A percentile compares a stretch with the other conserved stretches of the same genome.
phyloP scores from a whole-genome alignment of 2,888 invertebrate species.

The Aethes cnicana region DNA sequence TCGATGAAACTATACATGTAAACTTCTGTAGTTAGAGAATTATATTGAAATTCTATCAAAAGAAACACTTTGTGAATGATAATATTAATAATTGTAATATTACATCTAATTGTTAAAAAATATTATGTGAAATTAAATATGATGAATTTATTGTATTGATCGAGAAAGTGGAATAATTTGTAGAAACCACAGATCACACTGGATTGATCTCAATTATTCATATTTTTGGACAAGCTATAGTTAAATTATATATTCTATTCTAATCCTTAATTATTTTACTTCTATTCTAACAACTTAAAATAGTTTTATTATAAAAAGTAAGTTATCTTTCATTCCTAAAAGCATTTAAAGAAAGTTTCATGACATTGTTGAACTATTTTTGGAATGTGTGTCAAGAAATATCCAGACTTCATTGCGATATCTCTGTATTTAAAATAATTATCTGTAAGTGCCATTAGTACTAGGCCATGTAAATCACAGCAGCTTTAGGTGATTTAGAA shows the following conservation, averaged over 20 bases:
- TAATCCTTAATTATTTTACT: conserved; percentile 2
- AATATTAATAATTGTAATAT: no score
- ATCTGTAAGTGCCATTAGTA: conserved; percentile 66
- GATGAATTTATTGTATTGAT: conserved; percentile 4
- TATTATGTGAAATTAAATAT: conserved; percentile 2
- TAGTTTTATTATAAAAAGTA: conserved; percentile 37
- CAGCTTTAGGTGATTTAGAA: conserved; percentile 31
- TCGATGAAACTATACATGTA: no score
- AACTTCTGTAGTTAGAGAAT: no score
- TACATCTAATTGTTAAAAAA: no score
- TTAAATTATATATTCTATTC: conserved; percentile 2
- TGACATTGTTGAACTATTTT: conserved; percentile 30
- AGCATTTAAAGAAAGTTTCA: conserved; percentile 51
- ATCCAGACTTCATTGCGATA: conserved; percentile 4
- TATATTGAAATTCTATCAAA: no score
- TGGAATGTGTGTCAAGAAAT: conserved; percentile 8
- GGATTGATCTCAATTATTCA: conserved; percentile 23
- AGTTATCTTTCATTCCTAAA: conserved; percentile 55
- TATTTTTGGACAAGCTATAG: conserved; percentile 5
- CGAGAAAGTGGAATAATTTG: no score
- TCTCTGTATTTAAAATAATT: conserved; percentile 14
- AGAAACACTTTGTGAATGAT: no score
- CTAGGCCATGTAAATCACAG: conserved; percentile 40
- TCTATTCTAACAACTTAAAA: background rate
- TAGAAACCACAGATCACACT: conserved; percentile 17